These are phyloP conservation scores for Hydrocynus forskahlii DNA, from an alignment of 2,797 vertebrate genomes.

Conservation along the genomic window DNA sequence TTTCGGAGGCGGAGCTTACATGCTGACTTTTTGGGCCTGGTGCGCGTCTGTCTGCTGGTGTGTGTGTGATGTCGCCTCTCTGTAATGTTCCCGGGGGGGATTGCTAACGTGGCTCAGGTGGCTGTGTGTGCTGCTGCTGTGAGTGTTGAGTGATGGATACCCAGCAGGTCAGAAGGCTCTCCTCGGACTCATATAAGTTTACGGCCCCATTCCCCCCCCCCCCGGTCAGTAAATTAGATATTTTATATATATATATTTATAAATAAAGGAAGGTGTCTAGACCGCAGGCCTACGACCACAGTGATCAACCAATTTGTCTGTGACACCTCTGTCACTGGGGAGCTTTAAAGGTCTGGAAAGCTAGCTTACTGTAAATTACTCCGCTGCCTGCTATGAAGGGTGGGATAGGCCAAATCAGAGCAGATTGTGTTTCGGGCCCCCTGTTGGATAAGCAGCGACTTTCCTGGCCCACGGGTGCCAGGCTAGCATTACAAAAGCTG, in stretches of 20 bases:
- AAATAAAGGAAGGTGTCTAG: constrained; percentile 61
- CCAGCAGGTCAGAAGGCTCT: constrained; percentile 54
- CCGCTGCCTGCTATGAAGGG: constrained; percentile 50
- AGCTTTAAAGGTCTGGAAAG: constrained; percentile 56
- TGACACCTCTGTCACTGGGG: constrained; percentile 43
- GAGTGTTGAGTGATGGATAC: constrained; percentile 68
- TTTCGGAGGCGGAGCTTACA: constrained; percentile 66
- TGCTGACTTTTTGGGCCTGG: constrained; percentile 58
- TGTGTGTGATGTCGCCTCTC: constrained; percentile 68
- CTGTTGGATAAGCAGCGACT: constrained; percentile 55
- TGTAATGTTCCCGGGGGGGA: constrained; percentile 59
- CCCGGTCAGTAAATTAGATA: constrained; percentile 65
- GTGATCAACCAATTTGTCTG: constrained; percentile 64
- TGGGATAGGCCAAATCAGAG: constrained; percentile 67
- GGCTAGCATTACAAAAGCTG: constrained; percentile 68
- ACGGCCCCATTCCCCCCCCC: constrained; percentile 59
- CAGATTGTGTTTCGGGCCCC: constrained; percentile 66
- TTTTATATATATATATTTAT: constrained; percentile 20
- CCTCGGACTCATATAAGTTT: constrained; percentile 67
- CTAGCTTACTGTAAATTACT: constrained; percentile 59
- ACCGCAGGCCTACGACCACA: constrained; percentile 45
- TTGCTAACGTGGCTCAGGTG: constrained; percentile 53
- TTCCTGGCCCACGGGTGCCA: constrained; percentile 67
- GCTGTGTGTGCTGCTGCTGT: constrained; percentile 43
- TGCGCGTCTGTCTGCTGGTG: constrained; percentile 58